A percentile compares a stretch with the other conserved stretches of the same genome.
phyloP scores from a whole-genome alignment of 2,113 vertebrate genomes.

The Tautogolabrus adspersus region DNA sequence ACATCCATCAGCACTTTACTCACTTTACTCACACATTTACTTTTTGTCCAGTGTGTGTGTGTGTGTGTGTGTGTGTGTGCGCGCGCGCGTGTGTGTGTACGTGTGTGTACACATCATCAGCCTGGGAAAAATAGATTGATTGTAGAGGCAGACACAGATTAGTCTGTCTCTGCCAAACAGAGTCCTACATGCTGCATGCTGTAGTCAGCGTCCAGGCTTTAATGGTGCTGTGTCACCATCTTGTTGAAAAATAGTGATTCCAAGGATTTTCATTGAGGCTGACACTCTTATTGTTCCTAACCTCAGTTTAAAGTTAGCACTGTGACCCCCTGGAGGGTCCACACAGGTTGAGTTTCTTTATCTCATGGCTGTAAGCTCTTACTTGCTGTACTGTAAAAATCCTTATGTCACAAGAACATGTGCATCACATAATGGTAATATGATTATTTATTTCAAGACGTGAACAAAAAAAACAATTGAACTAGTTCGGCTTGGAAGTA shows the following conservation, averaged over 20 bases:
- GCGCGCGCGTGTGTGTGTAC: slow-evolving; percentile 18
- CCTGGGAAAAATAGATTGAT: slow-evolving; percentile 57
- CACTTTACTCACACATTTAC: slow-evolving; percentile 63
- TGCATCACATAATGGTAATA: slow-evolving; percentile 26
- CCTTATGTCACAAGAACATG: not conserved
- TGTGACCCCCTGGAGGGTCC: slow-evolving; percentile 24
- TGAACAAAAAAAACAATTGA: slow-evolving; percentile 19
- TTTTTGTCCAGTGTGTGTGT: slow-evolving; percentile 39
- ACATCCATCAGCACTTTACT: slow-evolving; percentile 67
- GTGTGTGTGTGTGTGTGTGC: slow-evolving; percentile 20
- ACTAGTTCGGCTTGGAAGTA: slow-evolving; percentile 21
- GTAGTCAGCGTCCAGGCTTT: slow-evolving; percentile 54
- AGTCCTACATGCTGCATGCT: slow-evolving; percentile 47
- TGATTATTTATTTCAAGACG: slow-evolving; percentile 26
- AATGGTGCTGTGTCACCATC: slow-evolving; percentile 63
- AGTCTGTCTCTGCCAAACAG: slow-evolving; percentile 65
- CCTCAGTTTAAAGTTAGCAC: slow-evolving; percentile 28
- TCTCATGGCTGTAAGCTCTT: slow-evolving; percentile 18
- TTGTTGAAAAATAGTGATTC: slow-evolving; percentile 60
- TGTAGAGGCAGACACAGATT: slow-evolving; percentile 44
- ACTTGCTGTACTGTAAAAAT: slow-evolving; percentile 7
- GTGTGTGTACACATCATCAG: slow-evolving; percentile 27
- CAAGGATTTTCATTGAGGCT: slow-evolving; percentile 21
- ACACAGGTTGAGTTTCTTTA: slow-evolving; percentile 44
- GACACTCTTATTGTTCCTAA: slow-evolving; percentile 44